Conservation (phyloP, 2,113 vertebrate species). For the Colaptes auratus region DNA sequence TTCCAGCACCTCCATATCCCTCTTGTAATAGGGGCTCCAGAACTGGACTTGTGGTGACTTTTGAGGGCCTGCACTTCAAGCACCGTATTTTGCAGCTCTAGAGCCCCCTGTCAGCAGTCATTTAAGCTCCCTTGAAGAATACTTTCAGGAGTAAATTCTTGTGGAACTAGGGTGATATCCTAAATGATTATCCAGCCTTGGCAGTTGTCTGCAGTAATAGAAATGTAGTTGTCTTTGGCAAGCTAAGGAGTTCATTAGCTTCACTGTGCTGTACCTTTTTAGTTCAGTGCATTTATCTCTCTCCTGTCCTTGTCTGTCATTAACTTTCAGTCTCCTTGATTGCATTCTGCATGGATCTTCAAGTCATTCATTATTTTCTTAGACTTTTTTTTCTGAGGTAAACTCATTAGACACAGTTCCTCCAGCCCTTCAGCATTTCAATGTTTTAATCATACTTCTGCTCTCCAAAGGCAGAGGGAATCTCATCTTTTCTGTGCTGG, state of each 20-base stretch:
- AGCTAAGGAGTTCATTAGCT: constrained; percentile 42
- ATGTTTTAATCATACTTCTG: constrained; percentile 1
- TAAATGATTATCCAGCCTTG: not conserved
- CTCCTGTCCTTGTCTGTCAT: not conserved
- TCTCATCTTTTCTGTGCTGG: not conserved
- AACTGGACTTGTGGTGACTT: not conserved
- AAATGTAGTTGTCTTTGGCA: constrained; percentile 26
- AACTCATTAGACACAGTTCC: constrained; percentile 23
- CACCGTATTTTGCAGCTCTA: not conserved
- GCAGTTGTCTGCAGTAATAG: not conserved
- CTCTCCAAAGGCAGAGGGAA: not conserved
- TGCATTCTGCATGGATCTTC: not conserved
- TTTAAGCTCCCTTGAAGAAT: not conserved
- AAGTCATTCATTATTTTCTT: not conserved
- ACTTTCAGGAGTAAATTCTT: not conserved
- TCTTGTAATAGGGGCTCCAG: no score
- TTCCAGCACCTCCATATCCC: no score
- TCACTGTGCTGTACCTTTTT: constrained; percentile 7
- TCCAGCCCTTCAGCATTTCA: constrained; percentile 1
- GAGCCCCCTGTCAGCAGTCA: not conserved
- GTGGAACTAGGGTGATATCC: not conserved
- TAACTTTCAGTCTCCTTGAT: constrained; percentile 25
- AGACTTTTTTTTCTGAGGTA: not conserved
- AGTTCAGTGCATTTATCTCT: constrained; percentile 8
- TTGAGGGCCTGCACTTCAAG: not conserved